Evolutionary conservation across 2,113 vertebrate genomes (phyloP).

Genomic region (Carettochelys insculpta): DNA sequence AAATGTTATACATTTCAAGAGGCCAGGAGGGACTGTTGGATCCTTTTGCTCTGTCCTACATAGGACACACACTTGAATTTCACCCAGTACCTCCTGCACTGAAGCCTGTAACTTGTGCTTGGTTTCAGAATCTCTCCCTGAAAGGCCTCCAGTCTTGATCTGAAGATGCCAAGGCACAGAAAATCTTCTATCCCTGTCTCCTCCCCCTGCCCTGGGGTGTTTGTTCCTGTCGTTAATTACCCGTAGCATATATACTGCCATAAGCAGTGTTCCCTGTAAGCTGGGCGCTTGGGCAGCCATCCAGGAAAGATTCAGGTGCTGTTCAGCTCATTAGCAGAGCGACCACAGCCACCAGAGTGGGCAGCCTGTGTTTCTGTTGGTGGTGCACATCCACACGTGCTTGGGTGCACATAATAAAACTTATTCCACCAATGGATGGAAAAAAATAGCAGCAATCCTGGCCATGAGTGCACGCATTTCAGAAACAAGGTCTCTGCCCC

Average conservation of each 20-base stretch:
- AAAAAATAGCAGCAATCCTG: too few species aligned
- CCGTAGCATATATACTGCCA: background rate
- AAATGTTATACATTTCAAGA: rapidly evolving
- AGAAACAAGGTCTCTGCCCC: background rate
- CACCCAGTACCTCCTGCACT: background rate
- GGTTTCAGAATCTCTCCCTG: background rate
- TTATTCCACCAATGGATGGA: too few species aligned
- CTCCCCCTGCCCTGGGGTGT: too few species aligned
- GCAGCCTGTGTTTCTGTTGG: too few species aligned
- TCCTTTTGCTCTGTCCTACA: background rate
- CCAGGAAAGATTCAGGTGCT: too few species aligned
- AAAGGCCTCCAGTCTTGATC: background rate
- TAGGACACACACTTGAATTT: background rate
- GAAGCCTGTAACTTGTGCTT: background rate
- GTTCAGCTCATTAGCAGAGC: too few species aligned
- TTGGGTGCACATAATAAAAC: too few species aligned
- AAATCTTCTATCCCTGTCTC: background rate
- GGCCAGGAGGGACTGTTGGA: background rate
- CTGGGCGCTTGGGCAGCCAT: too few species aligned
- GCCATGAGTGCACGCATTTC: background rate
- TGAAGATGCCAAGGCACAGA: background rate
- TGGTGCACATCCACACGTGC: too few species aligned
- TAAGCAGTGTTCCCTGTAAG: too few species aligned
- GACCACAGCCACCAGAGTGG: too few species aligned
- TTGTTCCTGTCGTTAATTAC: background rate